A percentile compares a stretch with the other conserved stretches of the same genome.
phyloP scores from a whole-genome alignment of 2,797 vertebrate genomes.

The Synaphobranchus kaupii region DNA sequence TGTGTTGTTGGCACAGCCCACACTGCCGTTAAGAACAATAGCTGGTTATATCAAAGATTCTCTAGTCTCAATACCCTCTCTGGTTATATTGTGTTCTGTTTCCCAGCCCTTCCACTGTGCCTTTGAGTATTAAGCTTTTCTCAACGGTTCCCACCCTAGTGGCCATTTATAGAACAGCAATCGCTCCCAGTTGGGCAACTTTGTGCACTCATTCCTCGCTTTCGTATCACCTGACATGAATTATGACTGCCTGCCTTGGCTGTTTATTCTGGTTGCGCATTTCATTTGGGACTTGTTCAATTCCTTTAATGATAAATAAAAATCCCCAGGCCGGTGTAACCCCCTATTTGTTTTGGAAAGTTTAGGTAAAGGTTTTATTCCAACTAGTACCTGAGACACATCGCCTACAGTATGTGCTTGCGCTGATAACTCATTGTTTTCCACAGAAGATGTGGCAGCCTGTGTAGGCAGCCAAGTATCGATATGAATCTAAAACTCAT shows the following conservation, averaged over 20 bases:
- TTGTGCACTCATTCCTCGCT: background rate
- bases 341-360: background rate
- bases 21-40: constrained; percentile 5
- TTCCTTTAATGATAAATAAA: background rate
- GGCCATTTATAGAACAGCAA: background rate
- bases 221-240: background rate
- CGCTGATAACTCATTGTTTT: background rate
- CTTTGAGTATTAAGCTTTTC: background rate
- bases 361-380: background rate
- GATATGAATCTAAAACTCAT: background rate
- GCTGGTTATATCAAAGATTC: background rate
- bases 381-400: background rate
- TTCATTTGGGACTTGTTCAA: background rate
- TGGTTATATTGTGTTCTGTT: background rate
- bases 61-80: too few species aligned
- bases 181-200: too few species aligned
- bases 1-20: constrained; percentile 13
- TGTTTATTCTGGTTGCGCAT: background rate
- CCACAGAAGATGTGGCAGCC: background rate
- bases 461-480: background rate
- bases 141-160: background rate
- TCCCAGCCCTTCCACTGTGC: background rate
- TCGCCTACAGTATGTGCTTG: background rate
- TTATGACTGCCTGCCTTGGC: background rate
- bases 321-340: background rate